Base-by-base conservation (phyloP, 2,113 vertebrate genomes). In the Lipophrys pholis region DNA sequence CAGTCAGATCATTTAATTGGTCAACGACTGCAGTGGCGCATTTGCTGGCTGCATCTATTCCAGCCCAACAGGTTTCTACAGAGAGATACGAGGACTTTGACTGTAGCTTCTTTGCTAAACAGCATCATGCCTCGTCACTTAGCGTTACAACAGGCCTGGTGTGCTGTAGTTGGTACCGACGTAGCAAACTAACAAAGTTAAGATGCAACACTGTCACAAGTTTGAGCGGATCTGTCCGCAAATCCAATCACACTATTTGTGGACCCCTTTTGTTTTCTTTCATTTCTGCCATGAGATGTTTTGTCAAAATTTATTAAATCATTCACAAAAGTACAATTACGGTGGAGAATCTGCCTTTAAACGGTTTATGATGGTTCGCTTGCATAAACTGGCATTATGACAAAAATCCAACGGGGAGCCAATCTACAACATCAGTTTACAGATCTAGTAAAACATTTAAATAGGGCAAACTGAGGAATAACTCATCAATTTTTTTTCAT, bases 101-200 rank as follows among this genome's bases (percentile, higher is more conserved):
- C 74, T 38, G 43, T 48, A 61, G 54, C 14, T n/a, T 30, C 14
- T 59, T 72, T 69, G 61, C 53, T 89, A 89, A 90, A 80, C 68
- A 76, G 50, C 77, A 81, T 92, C 92, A 94, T 66, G 86, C 87
- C 6, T 52, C 10, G 36, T 84, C 85, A 91, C 72, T 91, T 92
- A 93, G 51, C 76, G 71, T 58, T 49, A 90, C 85, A 90, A 81
- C 51, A 16, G 55, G 70, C 49, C 73, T 36, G 78, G 68, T 91
- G 84, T 90, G 57, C 55, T 56, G 21, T 0, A 15, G 36, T 30
- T 30, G 21, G 21, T 30, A 30, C 48, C 0, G 49, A 35, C 51
- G 53, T 39, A 60, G 78, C 41, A 14, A 67, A 41, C 36, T 83
- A 90, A 91, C 60, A 75, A 52, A 75, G 85, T 93, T 87, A 90